These are phyloP conservation scores for Tinamus guttatus DNA, from an alignment of 2,113 vertebrate genomes.

Conservation along the genomic window DNA sequence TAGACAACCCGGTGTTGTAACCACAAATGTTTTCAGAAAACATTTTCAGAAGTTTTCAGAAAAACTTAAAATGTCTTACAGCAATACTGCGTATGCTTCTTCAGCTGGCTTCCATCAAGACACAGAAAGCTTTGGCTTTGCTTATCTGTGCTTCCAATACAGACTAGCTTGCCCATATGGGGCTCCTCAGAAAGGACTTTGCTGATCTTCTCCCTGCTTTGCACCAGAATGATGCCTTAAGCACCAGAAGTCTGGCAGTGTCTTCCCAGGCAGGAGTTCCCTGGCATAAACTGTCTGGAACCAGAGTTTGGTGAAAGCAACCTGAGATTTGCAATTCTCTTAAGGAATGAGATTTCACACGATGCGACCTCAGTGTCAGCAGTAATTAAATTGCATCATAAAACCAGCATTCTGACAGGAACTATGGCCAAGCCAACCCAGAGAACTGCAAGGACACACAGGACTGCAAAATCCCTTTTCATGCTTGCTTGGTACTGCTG, in stretches of 20 bases:
- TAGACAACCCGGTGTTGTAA: not conserved
- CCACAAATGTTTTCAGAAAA: not conserved
- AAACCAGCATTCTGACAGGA: not conserved
- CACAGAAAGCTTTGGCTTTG: not conserved
- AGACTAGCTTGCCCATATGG: accelerated
- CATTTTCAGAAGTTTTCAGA: too few species aligned
- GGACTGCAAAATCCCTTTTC: not conserved
- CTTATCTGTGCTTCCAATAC: not conserved
- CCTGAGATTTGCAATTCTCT: not conserved
- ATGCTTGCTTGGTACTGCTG: not conserved
- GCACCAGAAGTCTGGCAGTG: not conserved
- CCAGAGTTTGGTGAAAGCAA: not conserved
- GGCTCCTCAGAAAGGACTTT: not conserved
- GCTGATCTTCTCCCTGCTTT: not conserved
- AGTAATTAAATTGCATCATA: not conserved
- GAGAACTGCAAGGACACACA: not conserved
- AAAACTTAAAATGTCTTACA: accelerated
- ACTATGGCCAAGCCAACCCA: not conserved
- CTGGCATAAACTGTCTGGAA: not conserved
- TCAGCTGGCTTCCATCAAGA: not conserved
- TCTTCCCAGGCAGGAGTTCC: not conserved
- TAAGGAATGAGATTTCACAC: not conserved
- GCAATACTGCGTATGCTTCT: not conserved
- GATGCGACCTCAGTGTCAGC: not conserved
- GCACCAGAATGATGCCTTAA: not conserved